These are phyloP conservation scores for Erpetoichthys calabaricus DNA, from an alignment of 2,797 vertebrate species.

Conservation along the genomic window DNA sequence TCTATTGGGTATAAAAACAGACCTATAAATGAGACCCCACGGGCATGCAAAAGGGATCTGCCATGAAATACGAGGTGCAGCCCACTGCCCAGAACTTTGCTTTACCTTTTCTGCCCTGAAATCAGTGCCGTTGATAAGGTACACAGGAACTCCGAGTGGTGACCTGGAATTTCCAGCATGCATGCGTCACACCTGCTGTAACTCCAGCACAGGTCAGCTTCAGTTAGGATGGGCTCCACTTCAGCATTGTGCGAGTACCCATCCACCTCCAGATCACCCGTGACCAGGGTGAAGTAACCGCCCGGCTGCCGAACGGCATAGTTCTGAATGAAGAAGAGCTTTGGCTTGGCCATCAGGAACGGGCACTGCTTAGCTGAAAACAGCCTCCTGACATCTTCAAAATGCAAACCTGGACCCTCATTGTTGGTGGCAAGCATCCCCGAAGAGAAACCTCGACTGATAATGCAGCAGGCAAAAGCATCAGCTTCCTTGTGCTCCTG, in stretches of 20 bases:
- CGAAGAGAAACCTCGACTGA: conserved; percentile 55
- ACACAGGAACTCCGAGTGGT: conserved; percentile 56
- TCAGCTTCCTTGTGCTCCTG: conserved; percentile 38
- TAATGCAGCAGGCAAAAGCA: conserved; percentile 63
- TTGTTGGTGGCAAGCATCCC: conserved; percentile 55
- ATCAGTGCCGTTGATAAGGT: conserved; percentile 48
- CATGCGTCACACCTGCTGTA: conserved; percentile 54
- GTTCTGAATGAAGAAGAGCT: conserved; percentile 85
- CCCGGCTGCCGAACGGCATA: conserved; percentile 38
- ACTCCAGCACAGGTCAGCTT: conserved; percentile 84
- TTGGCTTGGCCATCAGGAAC: conserved; percentile 68
- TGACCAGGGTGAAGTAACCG: conserved; percentile 16
- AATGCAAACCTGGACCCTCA: conserved; percentile 27
- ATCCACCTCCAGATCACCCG: conserved; percentile 52
- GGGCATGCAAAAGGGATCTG: not conserved
- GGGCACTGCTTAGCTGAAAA: conserved; percentile 59
- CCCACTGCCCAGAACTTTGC: not conserved
- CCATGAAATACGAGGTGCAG: not conserved
- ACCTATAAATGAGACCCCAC: too few relatives aligned
- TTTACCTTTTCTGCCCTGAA: conserved; percentile 38
- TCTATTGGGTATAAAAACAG: too few relatives aligned
- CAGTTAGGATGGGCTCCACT: conserved; percentile 37
- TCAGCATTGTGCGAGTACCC: conserved; percentile 14
- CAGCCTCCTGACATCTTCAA: conserved; percentile 45
- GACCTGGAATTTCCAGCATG: conserved; percentile 30